Base-by-base conservation (phyloP, 2,888 invertebrate species). In the Tiliacea aurago region DNA sequence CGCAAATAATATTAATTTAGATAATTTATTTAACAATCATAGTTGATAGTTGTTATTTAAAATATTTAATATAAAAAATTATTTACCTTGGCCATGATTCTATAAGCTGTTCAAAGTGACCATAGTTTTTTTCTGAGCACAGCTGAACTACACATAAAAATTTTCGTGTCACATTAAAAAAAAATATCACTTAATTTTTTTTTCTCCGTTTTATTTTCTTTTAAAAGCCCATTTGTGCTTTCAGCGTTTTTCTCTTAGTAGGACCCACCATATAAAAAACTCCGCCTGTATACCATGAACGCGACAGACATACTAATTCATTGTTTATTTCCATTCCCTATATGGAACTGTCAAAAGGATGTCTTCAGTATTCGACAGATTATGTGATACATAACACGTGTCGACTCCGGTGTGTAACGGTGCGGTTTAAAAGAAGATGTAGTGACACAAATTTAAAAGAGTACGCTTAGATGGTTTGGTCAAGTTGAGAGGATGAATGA, bases 261-360 rank as follows among this genome's bases (percentile, higher is more conserved):
- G 4, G 11, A 41, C 41, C 7, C 41, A 41, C 0, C 41, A 41
- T 41, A 9, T 9, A 41, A 41, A 41, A 37, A 9, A 1, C n/a
- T 2, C 53, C 23, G 0, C 7, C 23, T 23, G 53, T 55, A 55
- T 28, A 53, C 53, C 13, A 15, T 5, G 37, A 20, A 65, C 56
- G 67, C 47, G 64, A 9, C 1, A 45, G 15, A 55, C 63, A 68
- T 73, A 73, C 53, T 67, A 78, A 78, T 64, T 51, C 0, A 1
- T 11, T 51, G 75, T 70, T 65, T 76, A 75, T 76, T 80, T 80
- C 80, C 76, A 64, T 45, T 59, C 70, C 33, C 0, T 45, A 53
- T 55, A 75, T 13, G 63, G 70, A 70, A 18, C 6, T 80, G 79
- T 65, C 7, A 67, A 70, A 64, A 61, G n/a, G 43, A 23, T 37